Evolutionary conservation across 2,888 invertebrate species (phyloP).

Genomic region (Parnassius apollo): DNA sequence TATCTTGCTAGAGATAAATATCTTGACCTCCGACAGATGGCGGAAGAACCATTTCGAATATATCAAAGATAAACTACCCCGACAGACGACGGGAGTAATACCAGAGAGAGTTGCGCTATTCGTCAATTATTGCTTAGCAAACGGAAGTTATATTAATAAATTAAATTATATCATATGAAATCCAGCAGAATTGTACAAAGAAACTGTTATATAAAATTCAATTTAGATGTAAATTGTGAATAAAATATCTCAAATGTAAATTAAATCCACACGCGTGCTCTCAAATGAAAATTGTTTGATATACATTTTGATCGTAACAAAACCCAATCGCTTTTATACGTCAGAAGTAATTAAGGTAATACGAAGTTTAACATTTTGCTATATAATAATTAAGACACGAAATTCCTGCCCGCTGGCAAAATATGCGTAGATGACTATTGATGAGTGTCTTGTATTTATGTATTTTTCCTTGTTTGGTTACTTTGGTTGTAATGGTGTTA

Average conservation of each 20-base stretch:
- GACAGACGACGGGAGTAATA: too few species aligned
- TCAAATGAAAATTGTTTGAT: slow-evolving; percentile 3
- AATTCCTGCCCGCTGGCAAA: background rate
- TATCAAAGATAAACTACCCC: too few species aligned
- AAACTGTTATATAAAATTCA: slow-evolving; percentile 7
- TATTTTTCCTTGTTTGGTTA: too few species aligned
- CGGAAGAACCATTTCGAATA: too few species aligned
- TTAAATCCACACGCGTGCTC: slow-evolving; percentile 8
- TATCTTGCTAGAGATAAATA: too few species aligned
- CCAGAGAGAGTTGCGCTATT: too few species aligned
- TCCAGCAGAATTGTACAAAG: background rate
- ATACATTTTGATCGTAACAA: background rate
- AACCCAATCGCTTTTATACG: slow-evolving; percentile 8
- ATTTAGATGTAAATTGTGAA: slow-evolving; percentile 8
- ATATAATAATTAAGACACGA: background rate
- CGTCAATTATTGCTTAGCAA: too few species aligned
- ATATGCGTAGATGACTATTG: background rate
- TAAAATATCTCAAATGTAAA: slow-evolving; percentile 11
- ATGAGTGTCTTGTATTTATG: background rate
- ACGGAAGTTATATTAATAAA: too few species aligned
- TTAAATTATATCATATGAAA: too few species aligned
- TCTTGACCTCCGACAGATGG: too few species aligned
- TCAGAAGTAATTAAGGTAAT: slow-evolving; percentile 5
- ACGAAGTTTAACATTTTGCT: background rate
- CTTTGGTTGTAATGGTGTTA: too few species aligned